Conservation (phyloP, 2,797 vertebrate genomes). For the Syngnathus acus region DNA sequence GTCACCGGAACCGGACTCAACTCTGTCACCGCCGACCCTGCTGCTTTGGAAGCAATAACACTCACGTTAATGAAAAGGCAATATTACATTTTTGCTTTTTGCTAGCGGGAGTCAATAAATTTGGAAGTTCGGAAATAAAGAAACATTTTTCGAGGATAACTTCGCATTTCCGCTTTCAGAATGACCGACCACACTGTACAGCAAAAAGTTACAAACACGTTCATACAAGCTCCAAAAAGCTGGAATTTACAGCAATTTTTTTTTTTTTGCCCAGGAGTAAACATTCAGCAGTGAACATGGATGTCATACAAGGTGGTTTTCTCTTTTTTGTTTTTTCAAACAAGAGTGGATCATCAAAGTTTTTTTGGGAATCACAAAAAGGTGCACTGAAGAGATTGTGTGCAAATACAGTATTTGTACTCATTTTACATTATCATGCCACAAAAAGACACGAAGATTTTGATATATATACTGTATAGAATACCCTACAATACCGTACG, state of each 20-base stretch:
- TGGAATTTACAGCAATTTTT: conserved; percentile 51
- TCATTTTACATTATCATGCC: conserved; percentile 41
- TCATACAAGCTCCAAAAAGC: conserved; percentile 42
- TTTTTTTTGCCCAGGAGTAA: conserved; percentile 52
- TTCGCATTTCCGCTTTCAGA: no score
- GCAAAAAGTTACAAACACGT: conserved; percentile 33
- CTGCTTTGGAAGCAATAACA: background rate
- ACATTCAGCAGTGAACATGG: conserved; percentile 55
- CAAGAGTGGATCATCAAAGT: background rate
- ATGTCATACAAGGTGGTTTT: conserved; percentile 30
- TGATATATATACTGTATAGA: conserved; percentile 19
- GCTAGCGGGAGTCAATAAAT: conserved; percentile 36
- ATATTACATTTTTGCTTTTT: conserved; percentile 37
- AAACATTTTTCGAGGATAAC: conserved; percentile 1
- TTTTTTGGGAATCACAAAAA: conserved; percentile 21
- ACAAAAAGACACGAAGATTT: conserved; percentile 48
- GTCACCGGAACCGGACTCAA: background rate
- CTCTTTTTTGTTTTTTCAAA: no score
- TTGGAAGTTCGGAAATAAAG: conserved; percentile 23
- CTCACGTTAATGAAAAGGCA: conserved; percentile 37
- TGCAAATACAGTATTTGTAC: conserved; percentile 41
- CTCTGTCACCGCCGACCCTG: background rate
- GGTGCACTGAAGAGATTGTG: conserved; percentile 39
- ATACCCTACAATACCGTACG: background rate
- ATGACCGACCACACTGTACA: conserved; percentile 36